Conservation (phyloP, 2,113 vertebrate species). For the Lophotis ruficrista region DNA sequence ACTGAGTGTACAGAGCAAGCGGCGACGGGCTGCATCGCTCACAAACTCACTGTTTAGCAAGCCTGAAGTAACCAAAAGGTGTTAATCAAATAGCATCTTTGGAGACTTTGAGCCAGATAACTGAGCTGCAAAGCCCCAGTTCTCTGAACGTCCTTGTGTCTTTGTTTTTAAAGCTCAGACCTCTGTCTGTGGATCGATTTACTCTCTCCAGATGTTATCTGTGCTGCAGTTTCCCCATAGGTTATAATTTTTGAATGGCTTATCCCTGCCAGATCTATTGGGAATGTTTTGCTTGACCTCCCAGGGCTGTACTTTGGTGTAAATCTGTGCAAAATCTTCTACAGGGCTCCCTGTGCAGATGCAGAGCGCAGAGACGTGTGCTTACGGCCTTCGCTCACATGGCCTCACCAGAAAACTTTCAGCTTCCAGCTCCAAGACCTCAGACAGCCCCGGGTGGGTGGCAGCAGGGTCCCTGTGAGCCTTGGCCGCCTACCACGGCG, state of each 20-base stretch:
- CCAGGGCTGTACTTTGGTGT: not conserved
- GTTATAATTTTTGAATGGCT: not conserved
- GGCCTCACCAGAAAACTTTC: not conserved
- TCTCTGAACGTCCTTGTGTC: not conserved
- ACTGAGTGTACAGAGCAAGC: not conserved
- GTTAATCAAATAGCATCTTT: not conserved
- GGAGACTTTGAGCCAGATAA: not conserved
- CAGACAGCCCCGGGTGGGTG: too few species aligned
- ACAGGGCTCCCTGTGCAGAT: not conserved
- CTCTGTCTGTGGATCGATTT: not conserved
- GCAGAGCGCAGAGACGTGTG: not conserved
- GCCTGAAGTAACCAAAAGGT: not conserved
- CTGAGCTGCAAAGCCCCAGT: not conserved
- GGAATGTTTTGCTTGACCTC: not conserved
- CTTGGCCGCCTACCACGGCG: not conserved
- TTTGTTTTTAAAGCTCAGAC: not conserved
- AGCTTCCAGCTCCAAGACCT: accelerated
- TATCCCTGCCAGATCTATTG: not conserved
- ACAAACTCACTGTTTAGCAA: not conserved
- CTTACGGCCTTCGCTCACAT: not conserved
- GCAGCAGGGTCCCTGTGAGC: not conserved
- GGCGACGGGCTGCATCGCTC: not conserved
- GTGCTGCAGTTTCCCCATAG: not conserved
- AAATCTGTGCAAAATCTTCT: not conserved
- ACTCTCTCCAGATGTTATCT: not conserved